phyloP scores from a whole-genome alignment of 2,888 invertebrate genomes.

The Smittia aterrima region DNA sequence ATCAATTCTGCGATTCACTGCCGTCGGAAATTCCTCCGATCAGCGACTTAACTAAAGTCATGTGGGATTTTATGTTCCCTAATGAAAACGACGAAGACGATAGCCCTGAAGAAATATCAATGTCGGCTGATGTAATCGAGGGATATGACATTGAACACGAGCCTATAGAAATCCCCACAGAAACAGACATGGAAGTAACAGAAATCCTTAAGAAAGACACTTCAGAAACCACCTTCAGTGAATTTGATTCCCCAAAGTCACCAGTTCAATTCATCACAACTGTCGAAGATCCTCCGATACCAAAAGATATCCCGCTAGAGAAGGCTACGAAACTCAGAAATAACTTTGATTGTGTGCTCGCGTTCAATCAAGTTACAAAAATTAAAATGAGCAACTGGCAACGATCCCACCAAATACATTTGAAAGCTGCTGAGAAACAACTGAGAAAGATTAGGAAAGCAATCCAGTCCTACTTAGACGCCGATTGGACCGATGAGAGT shows the following conservation, averaged over 20 bases:
- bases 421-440: neutral
- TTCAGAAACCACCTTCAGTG: neutral
- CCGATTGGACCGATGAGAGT: conserved; percentile 30
- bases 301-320: neutral
- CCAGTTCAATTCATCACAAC: neutral
- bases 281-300: neutral
- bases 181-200: neutral
- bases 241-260: conserved; percentile 16
- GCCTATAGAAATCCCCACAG: conserved; percentile 15
- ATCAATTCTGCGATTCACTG: too few species aligned
- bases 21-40: too few species aligned
- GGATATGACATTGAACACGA: conserved; percentile 26
- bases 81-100: neutral
- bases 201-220: neutral
- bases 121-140: too few species aligned
- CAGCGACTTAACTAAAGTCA: too few species aligned
- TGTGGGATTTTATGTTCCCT: conserved; percentile 1
- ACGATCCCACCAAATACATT: neutral
- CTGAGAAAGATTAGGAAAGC: conserved; percentile 15
- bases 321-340: neutral
- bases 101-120: too few species aligned
- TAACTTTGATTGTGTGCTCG: neutral
- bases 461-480: conserved; percentile 9
- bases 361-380: neutral
- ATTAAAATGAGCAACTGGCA: neutral